Evolutionary conservation across 2,888 invertebrate genomes (phyloP), one percentile per base, ranked within the genome.

Genomic region (Congeria kusceri): DNA sequence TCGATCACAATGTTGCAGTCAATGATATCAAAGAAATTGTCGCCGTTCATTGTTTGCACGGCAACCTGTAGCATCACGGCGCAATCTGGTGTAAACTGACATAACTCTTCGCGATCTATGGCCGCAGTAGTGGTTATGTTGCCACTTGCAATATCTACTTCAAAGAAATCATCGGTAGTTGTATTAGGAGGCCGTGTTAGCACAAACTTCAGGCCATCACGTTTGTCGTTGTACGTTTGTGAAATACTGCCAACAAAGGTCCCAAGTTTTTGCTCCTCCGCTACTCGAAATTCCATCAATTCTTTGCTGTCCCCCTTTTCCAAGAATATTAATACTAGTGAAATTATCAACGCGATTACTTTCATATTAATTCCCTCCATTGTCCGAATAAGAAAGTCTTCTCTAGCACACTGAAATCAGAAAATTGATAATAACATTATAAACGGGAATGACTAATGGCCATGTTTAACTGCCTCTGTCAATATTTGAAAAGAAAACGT

Each of bases 11-110:
- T 78, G 11, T 76, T 72, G 15, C 87, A 85, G 32, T 84, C 76
- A 64, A 91, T 83, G 56, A 89, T 86, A 62, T 80, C 73, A 61
- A 90, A 89, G 62, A 84, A 88, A 18, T 80, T 80, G 3, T 81
- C 82, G 27, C 80, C 73, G 15, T 47, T 73, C 5, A 73, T 68
- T 18, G 85, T 84, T 68, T 87, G 84, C 25, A 77, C 86, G 13
- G 84, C 86, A 25, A 87, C 68, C 44, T 86, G 77, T 13, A 87
- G 64, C 18, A 62, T 65, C 0, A 87, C 53, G 11, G 69, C 64
- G 64, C 87, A 87, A 9, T 57, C 47, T 13, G 63, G 63, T 15
- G 74, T 67, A 70, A 86, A 86, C 61, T 83, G 81, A 68, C 87
- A 87, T 27, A 86, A 20, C 25, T 57, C 65, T 75, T 87, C 87